A percentile compares a stretch with the other conserved stretches of the same genome.
Evolutionary conservation across 1,140 invertebrate genomes (phyloP).

Genomic region (Druon quercuslanigerum): DNA sequence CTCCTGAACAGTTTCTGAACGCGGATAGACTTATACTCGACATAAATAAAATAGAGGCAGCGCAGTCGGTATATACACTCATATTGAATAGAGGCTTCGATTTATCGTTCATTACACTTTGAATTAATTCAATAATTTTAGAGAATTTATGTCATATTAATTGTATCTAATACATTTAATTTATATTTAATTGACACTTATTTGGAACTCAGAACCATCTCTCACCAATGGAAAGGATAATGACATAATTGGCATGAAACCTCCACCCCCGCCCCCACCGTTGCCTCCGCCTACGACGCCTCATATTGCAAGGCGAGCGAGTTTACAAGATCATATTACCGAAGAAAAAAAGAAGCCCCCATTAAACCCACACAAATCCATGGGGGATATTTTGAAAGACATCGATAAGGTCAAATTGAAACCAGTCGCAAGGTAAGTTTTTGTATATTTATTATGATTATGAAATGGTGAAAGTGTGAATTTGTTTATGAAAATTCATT

Average conservation of each 20-base stretch:
- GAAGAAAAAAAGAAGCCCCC: constrained; percentile 65
- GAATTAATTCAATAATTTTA: no score
- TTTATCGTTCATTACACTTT: no score
- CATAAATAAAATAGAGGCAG: no score
- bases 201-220: constrained; percentile 53
- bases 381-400: constrained; percentile 68
- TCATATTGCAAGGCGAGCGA: constrained; percentile 71
- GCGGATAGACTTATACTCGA: no score
- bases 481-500: no score
- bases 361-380: constrained; percentile 65
- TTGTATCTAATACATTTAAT: neutral
- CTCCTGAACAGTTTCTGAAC: no score
- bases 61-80: no score
- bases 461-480: no score
- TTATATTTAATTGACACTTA: neutral
- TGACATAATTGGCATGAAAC: constrained; percentile 37
- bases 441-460: neutral
- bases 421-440: constrained; percentile 65
- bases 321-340: constrained; percentile 71
- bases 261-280: constrained; percentile 63
- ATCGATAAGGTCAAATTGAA: constrained; percentile 70
- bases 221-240: constrained; percentile 57
- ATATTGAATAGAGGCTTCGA: no score
- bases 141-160: neutral
- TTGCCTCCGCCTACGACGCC: constrained; percentile 70